Base-by-base conservation (phyloP, 2,888 invertebrate genomes). In the Aquatica leii region DNA sequence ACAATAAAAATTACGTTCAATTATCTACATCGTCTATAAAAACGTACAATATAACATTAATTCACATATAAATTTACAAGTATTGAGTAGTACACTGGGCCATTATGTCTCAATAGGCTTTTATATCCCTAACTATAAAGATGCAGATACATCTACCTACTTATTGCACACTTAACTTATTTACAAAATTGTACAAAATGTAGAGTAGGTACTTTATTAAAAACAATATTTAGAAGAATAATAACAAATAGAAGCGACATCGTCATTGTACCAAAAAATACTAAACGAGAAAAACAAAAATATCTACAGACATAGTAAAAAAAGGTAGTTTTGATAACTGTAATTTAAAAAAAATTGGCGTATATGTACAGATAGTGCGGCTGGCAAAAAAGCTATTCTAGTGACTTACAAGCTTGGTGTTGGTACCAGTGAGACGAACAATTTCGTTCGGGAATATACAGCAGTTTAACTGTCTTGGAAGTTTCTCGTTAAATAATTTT, bases 361-460 rank as follows among this genome's bases (percentile, higher is more conserved):
- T 24, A 24, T 24, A 24, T 24, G 2, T 24, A 24, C 24, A 24
- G 24, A 72, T 68, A 74, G 76, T 77, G 76, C 76, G 73, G 77
- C 76, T 76, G 77, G 77, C 76, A 73, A 69, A 74, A 74, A 76
- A 77, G 76, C 34, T 77, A 77, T 73, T 74, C 76, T 77, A 78
- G 73, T 72, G 69, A 75, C 67, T 74, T 74, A 72, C 76, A 76
- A 78, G 76, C 74, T 79, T 79, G 79, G 78, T 79, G 79, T 78
- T 79, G 76, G 75, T 78, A 79, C 78, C 79, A 79, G 79, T 79
- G 79, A 78, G 78, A 75, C 74, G 71, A 71, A 73, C 62, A 67
- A 68, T 65, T 59, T 62, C 73, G 76, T 76, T 76, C 76, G 75
- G 74, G 71, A 70, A 76, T 76, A 76, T 76, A 77, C 74, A 76